Evolutionary conservation across 2,888 invertebrate genomes (phyloP).

Genomic region (Leptinotarsa peninsularis): DNA sequence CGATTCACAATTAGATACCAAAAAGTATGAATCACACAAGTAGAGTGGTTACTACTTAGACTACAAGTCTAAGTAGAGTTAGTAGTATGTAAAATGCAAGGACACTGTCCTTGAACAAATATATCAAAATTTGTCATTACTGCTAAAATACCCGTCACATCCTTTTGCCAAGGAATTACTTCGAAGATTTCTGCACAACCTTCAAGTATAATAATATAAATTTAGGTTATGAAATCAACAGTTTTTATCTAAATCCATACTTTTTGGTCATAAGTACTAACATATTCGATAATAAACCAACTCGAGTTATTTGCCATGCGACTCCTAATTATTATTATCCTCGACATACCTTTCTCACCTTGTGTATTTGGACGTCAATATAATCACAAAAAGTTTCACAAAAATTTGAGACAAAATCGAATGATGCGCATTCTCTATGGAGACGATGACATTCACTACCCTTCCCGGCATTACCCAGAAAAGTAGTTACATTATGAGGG

Average conservation of each 20-base stretch:
- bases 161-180: too few relatives aligned
- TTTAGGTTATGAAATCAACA: too few relatives aligned
- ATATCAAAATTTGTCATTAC: too few relatives aligned
- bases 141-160: too few relatives aligned
- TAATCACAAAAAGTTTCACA: conserved; percentile 26
- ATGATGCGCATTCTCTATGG: background rate
- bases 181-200: too few relatives aligned
- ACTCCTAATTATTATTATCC: background rate
- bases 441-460: background rate
- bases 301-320: background rate
- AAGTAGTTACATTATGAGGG: too few relatives aligned
- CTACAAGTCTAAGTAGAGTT: too few relatives aligned
- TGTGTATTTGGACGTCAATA: conserved; percentile 21
- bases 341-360: conserved; percentile 18
- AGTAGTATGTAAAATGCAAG: too few relatives aligned
- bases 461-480: background rate
- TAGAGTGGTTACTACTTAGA: background rate
- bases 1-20: background rate
- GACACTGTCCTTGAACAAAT: too few relatives aligned
- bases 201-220: too few relatives aligned
- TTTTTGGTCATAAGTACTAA: background rate
- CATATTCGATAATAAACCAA: background rate
- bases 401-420: conserved; percentile 13
- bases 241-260: background rate
- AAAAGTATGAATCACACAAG: background rate